Evolutionary conservation across 2,888 invertebrate species (phyloP), one percentile per base, ranked within the genome.

Genomic region (Dermolepida albohirtum): DNA sequence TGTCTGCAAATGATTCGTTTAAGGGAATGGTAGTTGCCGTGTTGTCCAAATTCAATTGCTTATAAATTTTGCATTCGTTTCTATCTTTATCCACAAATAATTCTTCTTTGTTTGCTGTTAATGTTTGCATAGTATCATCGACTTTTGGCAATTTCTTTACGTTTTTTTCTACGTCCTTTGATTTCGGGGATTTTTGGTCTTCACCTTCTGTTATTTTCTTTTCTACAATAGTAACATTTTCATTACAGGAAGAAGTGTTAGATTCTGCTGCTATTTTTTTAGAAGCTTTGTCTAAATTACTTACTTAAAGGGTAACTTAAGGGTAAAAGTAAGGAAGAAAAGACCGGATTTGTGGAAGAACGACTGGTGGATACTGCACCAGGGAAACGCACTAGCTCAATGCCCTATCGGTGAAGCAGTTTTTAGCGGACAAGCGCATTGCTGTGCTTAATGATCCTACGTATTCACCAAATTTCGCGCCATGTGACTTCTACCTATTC

Each of bases 21-120:
- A 1, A 8, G 1, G 34, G 34, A 34, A 10, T 10, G 6, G 10
- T 5, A 1, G 34, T 6, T 34, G 6, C 1, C 1, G 34, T 34
- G 34, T 8, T 34, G 6, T 34, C 34, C 6, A 10, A 6, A 34
- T 34, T 74, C 49, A 82, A 69, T 74, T 80, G 80, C 71, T 82
- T 81, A 68, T 79, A 79, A 66, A 74, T 76, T 64, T 76, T 78
- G 70, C 72, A 73, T 59, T 76, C 76, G 29, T 71, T 63, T 55
- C 64, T 72, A 39, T 50, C 14, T 11, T 64, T 64, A 1, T 41
- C 29, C 0, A 5, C 41, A n/a, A 41, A 39, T 10, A 14, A 62
- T 67, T 59, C 64, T 44, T 47, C 47, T 43, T 50, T 16, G 17
- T 64, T 70, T 63, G 29, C 65, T 16, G 41, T 41, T 11, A 47